These are phyloP conservation scores for Vombatus ursinus DNA, from an alignment of 2,113 vertebrate species.

Conservation along the genomic window DNA sequence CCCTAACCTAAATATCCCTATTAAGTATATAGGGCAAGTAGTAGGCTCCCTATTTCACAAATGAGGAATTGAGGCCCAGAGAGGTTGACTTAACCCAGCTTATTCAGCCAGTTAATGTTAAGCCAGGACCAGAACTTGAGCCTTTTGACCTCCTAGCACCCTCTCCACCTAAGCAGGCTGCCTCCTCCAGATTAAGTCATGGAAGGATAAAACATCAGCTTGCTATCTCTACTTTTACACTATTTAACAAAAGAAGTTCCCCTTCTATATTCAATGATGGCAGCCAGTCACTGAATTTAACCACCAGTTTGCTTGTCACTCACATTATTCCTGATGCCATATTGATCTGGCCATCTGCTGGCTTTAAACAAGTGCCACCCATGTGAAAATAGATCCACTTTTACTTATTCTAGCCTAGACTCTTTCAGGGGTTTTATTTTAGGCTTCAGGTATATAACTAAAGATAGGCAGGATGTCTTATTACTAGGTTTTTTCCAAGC, in stretches of 20 bases:
- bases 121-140: background rate
- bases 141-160: background rate
- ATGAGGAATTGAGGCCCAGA: constrained; percentile 38
- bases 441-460: constrained; percentile 38
- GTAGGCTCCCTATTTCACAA: background rate
- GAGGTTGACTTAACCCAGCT: background rate
- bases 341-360: background rate
- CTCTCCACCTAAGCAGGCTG: background rate
- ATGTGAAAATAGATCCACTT: background rate
- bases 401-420: background rate
- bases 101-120: constrained; percentile 5
- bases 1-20: constrained; percentile 13
- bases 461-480: constrained; percentile 58
- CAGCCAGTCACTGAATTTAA: background rate
- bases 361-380: background rate
- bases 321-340: background rate
- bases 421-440: constrained; percentile 46
- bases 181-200: background rate
- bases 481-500: constrained; percentile 39
- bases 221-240: background rate
- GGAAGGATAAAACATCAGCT: background rate
- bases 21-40: background rate
- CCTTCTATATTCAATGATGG: background rate
- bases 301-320: background rate
- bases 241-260: background rate